phyloP scores from a whole-genome alignment of 2,113 vertebrate genomes.

The Aplodontia rufa region DNA sequence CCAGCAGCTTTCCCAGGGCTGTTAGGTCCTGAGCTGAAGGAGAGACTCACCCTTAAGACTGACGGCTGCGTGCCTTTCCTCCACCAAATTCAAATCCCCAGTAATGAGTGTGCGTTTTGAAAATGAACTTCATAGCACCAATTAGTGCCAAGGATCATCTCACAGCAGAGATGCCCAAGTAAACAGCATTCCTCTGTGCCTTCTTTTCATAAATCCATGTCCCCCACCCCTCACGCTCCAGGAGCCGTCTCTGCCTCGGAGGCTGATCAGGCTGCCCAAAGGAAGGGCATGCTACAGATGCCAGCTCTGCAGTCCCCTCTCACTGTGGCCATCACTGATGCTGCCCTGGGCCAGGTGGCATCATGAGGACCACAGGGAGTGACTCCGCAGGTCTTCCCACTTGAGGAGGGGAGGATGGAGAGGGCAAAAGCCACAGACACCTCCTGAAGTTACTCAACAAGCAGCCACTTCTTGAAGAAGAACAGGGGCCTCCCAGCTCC shows the following conservation, averaged over 20 bases:
- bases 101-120: not conserved
- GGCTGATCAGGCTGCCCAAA: not conserved
- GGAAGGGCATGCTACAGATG: too few relatives aligned
- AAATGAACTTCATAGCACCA: constrained; percentile 1
- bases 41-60: too few relatives aligned
- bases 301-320: too few relatives aligned
- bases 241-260: not conserved
- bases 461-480: constrained; percentile 42
- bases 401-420: not conserved
- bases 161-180: not conserved
- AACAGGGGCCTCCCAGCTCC: not conserved
- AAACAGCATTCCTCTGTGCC: not conserved
- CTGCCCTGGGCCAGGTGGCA: not conserved
- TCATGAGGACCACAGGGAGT: not conserved
- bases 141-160: not conserved
- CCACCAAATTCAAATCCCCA: not conserved
- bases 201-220: not conserved
- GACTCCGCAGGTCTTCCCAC: constrained; percentile 59
- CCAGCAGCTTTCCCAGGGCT: too few relatives aligned
- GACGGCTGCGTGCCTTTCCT: not conserved
- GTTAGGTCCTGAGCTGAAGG: too few relatives aligned
- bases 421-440: constrained; percentile 11
- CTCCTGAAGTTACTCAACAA: constrained; percentile 58
- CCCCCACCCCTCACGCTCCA: not conserved
- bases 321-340: not conserved